Evolutionary conservation across 37 sponge, comb jelly and placozoan species (phyloP), one percentile per base, ranked within the genome.

Genomic region (Eunapius fragilis): DNA sequence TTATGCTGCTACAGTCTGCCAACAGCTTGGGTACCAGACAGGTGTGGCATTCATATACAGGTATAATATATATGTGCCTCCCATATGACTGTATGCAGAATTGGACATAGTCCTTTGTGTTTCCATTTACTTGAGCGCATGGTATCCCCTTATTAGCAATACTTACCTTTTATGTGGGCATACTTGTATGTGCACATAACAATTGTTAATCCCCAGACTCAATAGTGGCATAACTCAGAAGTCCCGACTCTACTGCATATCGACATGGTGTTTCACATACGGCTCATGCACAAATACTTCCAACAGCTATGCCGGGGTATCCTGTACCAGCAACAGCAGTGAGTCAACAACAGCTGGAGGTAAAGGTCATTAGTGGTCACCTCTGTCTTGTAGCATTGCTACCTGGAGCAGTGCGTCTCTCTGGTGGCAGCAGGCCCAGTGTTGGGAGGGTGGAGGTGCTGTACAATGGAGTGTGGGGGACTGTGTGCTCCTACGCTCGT

Each of bases 11-110:
- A 41, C 47, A 0, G 36, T 70, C 25, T 85, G 86, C 25, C 78
- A 37, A 27, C 17, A 23, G 28, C 71, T 85, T 31, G 86, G 86
- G 35, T 85, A 85, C 78, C 48, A 85, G 28, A 24, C 24, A 25
- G 86, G 86, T 25, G 26, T 25, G 17, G 12, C 70, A 70, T 30
- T 2, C 24, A 70, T 79, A 27, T 71, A 76, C 26, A 22, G 28
- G 84, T 83, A 30, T 24, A n/a, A n/a, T n/a, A n/a, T n/a, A n/a
- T n/a, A n/a, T n/a, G n/a, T n/a, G n/a, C n/a, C n/a, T n/a, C n/a
- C n/a, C 67, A 74, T 47, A 17, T 4, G 27, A 25, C n/a, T n/a
- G n/a, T n/a, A n/a, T n/a, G n/a, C n/a, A n/a, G n/a, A n/a, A n/a
- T n/a, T n/a, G n/a, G n/a, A n/a, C n/a, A n/a, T n/a, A n/a, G n/a